Evolutionary conservation across 2,113 vertebrate species (phyloP).

Genomic region (Microcebus lehilahytsara): DNA sequence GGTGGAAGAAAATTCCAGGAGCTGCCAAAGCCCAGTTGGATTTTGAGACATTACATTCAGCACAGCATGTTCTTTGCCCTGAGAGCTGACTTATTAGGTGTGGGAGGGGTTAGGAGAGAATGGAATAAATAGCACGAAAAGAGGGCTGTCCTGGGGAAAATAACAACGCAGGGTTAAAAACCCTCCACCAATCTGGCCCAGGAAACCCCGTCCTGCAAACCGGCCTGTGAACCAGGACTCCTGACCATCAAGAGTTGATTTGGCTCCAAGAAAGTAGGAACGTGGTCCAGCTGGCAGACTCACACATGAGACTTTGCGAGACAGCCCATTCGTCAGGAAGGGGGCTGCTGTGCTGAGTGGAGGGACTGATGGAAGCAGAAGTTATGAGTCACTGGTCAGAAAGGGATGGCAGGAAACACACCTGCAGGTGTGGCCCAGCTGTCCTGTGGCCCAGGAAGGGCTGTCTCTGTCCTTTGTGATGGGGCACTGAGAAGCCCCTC

Average conservation of each 20-base stretch:
- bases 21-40: background rate
- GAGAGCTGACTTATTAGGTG: background rate
- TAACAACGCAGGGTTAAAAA: background rate
- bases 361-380: background rate
- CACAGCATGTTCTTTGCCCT: background rate
- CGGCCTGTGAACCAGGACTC: background rate
- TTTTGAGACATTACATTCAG: background rate
- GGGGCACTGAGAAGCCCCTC: background rate
- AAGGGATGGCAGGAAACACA: background rate
- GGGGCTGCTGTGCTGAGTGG: background rate
- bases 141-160: background rate
- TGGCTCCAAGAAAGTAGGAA: background rate
- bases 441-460: background rate
- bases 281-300: background rate
- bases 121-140: background rate
- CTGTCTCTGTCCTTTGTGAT: background rate
- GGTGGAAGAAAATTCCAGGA: background rate
- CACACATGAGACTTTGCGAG: background rate
- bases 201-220: background rate
- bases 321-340: background rate
- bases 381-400: background rate
- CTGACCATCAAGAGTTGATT: background rate
- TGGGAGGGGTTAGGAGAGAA: background rate
- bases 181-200: background rate
- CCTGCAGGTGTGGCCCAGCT: background rate